Percentiles rank a stretch among this genome's conserved stretches.
Conservation (phyloP, 2,113 vertebrate species). For the Casuarius casuarius region DNA sequence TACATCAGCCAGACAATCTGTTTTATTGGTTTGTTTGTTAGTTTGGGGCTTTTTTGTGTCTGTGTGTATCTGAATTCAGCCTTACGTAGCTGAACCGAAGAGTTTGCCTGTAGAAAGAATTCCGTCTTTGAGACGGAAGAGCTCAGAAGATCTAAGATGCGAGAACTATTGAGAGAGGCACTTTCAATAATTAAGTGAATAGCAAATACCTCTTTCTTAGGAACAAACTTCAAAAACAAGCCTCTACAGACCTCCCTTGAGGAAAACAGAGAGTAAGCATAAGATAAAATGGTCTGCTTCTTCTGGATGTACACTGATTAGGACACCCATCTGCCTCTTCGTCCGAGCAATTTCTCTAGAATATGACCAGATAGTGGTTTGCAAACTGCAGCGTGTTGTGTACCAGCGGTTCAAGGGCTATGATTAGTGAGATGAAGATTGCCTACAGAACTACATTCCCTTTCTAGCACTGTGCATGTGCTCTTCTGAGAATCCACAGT, state of each 20-base stretch:
- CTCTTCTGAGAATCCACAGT: neutral
- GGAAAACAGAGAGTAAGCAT: neutral
- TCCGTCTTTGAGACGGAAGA: neutral
- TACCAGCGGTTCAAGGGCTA: neutral
- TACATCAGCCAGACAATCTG: conserved; percentile 7
- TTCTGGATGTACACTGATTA: neutral
- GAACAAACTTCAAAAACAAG: neutral
- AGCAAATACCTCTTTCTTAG: neutral
- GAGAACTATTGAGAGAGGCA: neutral
- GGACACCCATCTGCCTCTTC: neutral
- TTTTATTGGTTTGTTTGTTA: conserved; percentile 17
- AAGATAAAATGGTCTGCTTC: neutral
- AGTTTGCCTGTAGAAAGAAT: neutral
- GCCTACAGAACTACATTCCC: neutral
- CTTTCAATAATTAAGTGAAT: neutral
- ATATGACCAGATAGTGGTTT: neutral
- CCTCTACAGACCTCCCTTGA: neutral
- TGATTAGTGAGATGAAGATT: rapidly evolving
- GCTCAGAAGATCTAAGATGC: neutral
- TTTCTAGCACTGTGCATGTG: rapidly evolving
- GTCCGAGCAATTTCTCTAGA: neutral
- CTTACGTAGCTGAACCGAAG: neutral
- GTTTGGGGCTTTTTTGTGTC: neutral
- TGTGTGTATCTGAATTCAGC: neutral
- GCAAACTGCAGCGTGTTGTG: neutral